These are phyloP conservation scores for Phoenicopterus ruber DNA, from an alignment of 2,113 vertebrate species.

Conservation along the genomic window DNA sequence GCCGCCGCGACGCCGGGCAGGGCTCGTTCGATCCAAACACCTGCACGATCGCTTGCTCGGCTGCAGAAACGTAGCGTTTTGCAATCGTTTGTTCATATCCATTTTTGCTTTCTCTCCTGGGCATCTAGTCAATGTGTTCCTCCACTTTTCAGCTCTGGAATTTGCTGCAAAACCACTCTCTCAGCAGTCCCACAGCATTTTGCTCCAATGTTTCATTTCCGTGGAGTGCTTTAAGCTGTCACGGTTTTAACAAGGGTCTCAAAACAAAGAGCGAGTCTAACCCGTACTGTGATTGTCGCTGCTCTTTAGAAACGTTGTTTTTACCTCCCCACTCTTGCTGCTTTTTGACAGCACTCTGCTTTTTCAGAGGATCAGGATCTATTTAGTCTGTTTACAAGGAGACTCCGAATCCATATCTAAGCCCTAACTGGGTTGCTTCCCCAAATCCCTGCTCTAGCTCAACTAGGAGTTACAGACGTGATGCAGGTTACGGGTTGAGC, in stretches of 20 bases:
- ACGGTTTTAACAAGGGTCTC: neutral
- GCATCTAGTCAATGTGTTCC: neutral
- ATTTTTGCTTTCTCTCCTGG: neutral
- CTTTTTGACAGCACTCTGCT: neutral
- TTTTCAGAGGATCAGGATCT: neutral
- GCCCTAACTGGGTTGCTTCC: neutral
- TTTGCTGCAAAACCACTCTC: neutral
- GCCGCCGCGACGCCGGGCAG: rapidly evolving
- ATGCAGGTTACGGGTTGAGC: neutral
- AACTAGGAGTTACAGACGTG: neutral
- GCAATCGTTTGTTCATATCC: neutral
- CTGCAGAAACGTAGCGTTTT: neutral
- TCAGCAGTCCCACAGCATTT: neutral
- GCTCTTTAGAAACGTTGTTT: neutral
- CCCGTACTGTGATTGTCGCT: neutral
- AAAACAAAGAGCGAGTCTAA: neutral
- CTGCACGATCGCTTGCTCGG: rapidly evolving
- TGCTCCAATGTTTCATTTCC: neutral
- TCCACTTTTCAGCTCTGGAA: neutral
- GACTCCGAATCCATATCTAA: neutral
- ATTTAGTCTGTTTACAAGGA: neutral
- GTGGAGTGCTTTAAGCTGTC: neutral
- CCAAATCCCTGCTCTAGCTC: neutral
- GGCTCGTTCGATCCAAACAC: neutral
- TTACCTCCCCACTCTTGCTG: neutral